Evolutionary conservation across 2,888 invertebrate genomes (phyloP).

Genomic region (Tetragonula carbonaria): DNA sequence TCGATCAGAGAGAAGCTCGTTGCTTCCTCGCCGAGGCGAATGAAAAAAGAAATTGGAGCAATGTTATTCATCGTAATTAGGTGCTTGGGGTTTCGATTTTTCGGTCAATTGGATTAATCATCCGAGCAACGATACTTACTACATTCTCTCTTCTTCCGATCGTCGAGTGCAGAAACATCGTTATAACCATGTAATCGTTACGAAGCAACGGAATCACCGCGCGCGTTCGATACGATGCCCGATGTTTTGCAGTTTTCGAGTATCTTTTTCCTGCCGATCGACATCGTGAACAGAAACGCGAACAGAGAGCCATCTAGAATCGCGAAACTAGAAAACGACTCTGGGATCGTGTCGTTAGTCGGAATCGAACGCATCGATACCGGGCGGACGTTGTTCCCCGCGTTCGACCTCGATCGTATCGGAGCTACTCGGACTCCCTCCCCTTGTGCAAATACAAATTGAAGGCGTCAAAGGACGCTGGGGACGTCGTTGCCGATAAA

Average conservation of each 20-base stretch:
- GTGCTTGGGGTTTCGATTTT: neutral
- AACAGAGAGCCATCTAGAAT: slow-evolving; percentile 1
- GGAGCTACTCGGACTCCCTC: neutral
- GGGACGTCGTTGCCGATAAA: slow-evolving; percentile 45
- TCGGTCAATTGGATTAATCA: neutral
- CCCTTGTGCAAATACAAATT: slow-evolving; percentile 52
- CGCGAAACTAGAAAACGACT: neutral
- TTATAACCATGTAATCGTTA: neutral
- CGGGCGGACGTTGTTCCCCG: neutral
- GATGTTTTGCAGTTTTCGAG: neutral
- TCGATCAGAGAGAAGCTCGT: no score
- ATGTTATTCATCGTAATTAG: neutral
- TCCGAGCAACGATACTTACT: neutral
- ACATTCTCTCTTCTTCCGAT: neutral
- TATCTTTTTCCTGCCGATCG: neutral
- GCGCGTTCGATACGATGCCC: no score
- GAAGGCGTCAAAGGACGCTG: slow-evolving; percentile 27
- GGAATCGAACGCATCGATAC: slow-evolving; percentile 17
- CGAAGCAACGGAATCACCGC: neutral
- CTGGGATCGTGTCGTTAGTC: slow-evolving; percentile 6
- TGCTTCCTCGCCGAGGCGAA: neutral
- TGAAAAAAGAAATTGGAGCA: neutral
- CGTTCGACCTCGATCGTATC: slow-evolving; percentile 9
- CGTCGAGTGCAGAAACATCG: neutral
- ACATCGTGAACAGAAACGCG: neutral